These are phyloP conservation scores for Ophiothrix spiculata DNA, from an alignment of 35 echinoderm and acorn worm species.

Conservation along the genomic window DNA sequence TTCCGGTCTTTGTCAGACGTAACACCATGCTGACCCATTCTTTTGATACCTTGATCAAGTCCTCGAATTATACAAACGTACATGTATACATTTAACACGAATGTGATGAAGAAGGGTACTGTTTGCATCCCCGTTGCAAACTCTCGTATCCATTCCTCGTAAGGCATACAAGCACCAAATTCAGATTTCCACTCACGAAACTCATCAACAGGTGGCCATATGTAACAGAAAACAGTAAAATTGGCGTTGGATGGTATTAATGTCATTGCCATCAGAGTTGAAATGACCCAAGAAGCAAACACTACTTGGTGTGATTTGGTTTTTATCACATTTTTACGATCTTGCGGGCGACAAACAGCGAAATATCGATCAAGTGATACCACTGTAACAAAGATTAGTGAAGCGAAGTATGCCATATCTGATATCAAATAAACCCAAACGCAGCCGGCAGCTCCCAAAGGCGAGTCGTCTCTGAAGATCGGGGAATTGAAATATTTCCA, in stretches of 20 bases:
- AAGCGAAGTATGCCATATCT: constrained; percentile 60
- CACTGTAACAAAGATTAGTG: constrained; percentile 49
- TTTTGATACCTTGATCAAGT: neutral
- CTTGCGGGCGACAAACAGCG: constrained; percentile 49
- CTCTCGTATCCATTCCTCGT: neutral
- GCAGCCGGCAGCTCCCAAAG: constrained; percentile 33
- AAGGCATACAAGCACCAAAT: neutral
- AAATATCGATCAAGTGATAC: constrained; percentile 61
- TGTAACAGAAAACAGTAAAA: neutral
- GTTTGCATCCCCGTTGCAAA: constrained; percentile 20
- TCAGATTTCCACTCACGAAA: neutral
- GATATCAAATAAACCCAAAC: constrained; percentile 19
- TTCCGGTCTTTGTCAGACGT: neutral
- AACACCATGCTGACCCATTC: neutral
- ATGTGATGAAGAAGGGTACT: constrained; percentile 32
- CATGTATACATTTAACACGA: constrained; percentile 17
- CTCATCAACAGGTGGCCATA: neutral
- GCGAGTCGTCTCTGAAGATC: constrained; percentile 32
- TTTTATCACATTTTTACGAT: neutral
- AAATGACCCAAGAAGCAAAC: neutral
- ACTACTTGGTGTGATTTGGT: constrained; percentile 1
- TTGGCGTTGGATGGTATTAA: neutral
- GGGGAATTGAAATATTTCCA: constrained; percentile 23
- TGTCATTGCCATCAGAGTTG: neutral
- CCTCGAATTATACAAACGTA: constrained; percentile 38